Percentiles rank a stretch among this genome's conserved stretches.
phyloP scores from a whole-genome alignment of 1,140 invertebrate species.

The Magallana angulata region DNA sequence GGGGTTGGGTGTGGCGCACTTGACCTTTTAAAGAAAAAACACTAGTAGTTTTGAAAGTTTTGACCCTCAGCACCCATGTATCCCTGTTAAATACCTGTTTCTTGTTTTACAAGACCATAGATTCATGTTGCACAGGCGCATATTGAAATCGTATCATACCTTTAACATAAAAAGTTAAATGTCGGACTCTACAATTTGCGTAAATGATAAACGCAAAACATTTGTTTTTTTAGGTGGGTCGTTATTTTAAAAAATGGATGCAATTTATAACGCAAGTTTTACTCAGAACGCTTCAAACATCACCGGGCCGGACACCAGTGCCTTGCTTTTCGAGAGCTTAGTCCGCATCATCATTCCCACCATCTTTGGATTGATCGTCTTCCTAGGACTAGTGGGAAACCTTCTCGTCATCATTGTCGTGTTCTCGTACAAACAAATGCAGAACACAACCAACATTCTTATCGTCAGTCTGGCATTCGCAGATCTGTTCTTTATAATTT shows the following conservation, averaged over 20 bases:
- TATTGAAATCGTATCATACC: neutral
- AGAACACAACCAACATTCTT: constrained; percentile 94
- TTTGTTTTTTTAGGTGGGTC: constrained; percentile 12
- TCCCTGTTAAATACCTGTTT: no score
- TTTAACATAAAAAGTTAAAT: neutral
- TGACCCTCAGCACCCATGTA: no score
- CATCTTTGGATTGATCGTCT: constrained; percentile 91
- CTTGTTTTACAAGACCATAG: no score
- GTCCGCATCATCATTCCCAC: constrained; percentile 85
- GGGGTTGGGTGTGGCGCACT: no score
- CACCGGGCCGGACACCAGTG: constrained; percentile 6
- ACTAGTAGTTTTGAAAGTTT: no score
- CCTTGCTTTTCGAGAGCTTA: constrained; percentile 37
- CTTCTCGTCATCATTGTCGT: constrained; percentile 90
- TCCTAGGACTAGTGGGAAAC: constrained; percentile 93
- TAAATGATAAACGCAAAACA: neutral
- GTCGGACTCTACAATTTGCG: neutral
- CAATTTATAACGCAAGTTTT: neutral
- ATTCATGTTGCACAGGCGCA: no score
- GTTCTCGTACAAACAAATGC: constrained; percentile 93
- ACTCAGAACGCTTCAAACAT: neutral
- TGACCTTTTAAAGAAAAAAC: no score
- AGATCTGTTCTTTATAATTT: constrained; percentile 95
- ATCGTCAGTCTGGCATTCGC: constrained; percentile 92
- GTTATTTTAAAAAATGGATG: neutral